A percentile compares a stretch with the other conserved stretches of the same genome.
These are phyloP conservation scores for Epizoanthus rinbou DNA, from an alignment of 92 coral and sea anemone genomes.

Conservation along the genomic window DNA sequence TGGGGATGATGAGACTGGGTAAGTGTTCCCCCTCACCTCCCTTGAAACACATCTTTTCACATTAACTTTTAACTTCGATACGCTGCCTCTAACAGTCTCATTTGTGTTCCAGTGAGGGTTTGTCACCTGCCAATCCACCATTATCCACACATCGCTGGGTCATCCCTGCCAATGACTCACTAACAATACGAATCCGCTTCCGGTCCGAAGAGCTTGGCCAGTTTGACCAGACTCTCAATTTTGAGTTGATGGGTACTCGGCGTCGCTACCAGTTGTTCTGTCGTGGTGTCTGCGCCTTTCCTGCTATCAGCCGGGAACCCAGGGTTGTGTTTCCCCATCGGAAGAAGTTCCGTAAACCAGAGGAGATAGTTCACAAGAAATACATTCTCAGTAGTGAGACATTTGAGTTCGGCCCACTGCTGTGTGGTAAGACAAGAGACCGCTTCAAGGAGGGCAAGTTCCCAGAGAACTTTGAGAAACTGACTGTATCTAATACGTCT, in stretches of 20 bases:
- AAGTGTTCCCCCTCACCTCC: neutral
- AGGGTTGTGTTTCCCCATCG: slow-evolving; percentile 97
- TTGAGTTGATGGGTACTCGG: slow-evolving; percentile 95
- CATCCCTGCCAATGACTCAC: slow-evolving; percentile 84
- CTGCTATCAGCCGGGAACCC: slow-evolving; percentile 97
- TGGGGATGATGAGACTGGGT: slow-evolving; percentile 81
- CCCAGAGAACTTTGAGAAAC: slow-evolving; percentile 91
- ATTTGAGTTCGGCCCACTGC: slow-evolving; percentile 95
- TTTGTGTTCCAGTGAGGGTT: slow-evolving; percentile 54
- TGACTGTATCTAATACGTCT: slow-evolving; percentile 84
- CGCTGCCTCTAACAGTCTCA: neutral
- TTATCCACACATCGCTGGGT: slow-evolving; percentile 89
- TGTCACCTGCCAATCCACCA: slow-evolving; percentile 68
- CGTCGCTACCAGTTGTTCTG: slow-evolving; percentile 97
- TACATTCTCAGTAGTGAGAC: slow-evolving; percentile 92
- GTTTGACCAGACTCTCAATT: slow-evolving; percentile 97
- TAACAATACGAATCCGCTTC: slow-evolving; percentile 83
- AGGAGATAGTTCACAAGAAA: slow-evolving; percentile 95
- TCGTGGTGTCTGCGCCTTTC: slow-evolving; percentile 98
- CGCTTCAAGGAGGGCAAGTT: slow-evolving; percentile 93
- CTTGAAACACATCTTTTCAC: too few species aligned
- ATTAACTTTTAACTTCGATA: neutral
- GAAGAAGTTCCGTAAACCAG: slow-evolving; percentile 93
- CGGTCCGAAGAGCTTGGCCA: slow-evolving; percentile 98
- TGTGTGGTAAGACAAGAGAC: slow-evolving; percentile 96